Evolutionary conservation across 2,888 invertebrate genomes (phyloP).

Genomic region (Latheticus oryzae): DNA sequence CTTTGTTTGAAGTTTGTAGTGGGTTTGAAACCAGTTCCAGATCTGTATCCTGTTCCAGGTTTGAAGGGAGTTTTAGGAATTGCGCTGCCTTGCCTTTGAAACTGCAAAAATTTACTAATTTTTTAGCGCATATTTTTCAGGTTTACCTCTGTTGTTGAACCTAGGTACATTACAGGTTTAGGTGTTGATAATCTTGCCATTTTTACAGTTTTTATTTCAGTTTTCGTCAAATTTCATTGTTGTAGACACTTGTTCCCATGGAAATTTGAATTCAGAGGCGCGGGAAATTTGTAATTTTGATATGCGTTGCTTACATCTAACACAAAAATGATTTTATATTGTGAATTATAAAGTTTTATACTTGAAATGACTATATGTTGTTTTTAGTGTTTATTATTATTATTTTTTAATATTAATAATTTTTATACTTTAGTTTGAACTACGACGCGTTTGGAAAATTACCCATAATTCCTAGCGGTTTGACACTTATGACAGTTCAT

Average conservation of each 20-base stretch:
- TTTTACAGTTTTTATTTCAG: slow-evolving; percentile 46
- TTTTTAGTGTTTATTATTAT: no score
- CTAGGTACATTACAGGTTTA: slow-evolving; percentile 69
- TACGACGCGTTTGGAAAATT: no score
- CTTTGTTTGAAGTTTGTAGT: slow-evolving; percentile 52
- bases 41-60: slow-evolving; percentile 53
- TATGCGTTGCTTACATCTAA: no score
- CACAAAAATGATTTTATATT: no score
- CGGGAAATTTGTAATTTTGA: no score
- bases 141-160: slow-evolving; percentile 70
- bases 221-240: no score
- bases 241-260: background rate
- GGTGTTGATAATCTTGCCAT: slow-evolving; percentile 60
- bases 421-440: no score
- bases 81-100: slow-evolving; percentile 53
- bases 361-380: no score
- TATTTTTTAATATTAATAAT: no score
- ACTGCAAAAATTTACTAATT: slow-evolving; percentile 44
- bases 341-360: no score
- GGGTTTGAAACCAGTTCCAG: slow-evolving; percentile 58
- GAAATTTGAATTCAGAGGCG: no score
- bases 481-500: slow-evolving; percentile 13
- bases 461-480: slow-evolving; percentile 6
- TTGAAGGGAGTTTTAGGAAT: slow-evolving; percentile 55
- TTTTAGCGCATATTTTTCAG: slow-evolving; percentile 2